These are phyloP conservation scores for Lasioglossum oenotherae DNA, from an alignment of 2,888 invertebrate species.

Conservation along the genomic window DNA sequence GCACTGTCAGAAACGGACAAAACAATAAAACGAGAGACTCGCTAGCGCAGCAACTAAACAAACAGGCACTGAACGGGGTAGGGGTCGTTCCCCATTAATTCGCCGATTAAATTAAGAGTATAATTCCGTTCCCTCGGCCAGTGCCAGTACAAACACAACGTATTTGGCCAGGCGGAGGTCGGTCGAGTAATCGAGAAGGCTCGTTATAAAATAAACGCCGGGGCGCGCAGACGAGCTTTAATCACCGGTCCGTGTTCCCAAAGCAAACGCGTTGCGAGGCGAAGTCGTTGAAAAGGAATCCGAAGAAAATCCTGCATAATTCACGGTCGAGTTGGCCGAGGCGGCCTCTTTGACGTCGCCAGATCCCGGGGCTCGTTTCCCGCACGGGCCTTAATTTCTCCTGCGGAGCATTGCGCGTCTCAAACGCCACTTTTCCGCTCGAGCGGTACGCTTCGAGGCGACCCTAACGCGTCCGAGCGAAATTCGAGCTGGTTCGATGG, in stretches of 20 bases:
- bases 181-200: neutral
- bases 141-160: neutral
- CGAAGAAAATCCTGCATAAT: conserved; percentile 68
- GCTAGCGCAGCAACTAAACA: neutral
- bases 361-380: conserved; percentile 30
- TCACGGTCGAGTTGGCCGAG: conserved; percentile 51
- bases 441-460: conserved; percentile 59
- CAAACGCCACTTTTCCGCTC: conserved; percentile 73
- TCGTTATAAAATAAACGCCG: conserved; percentile 13
- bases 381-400: conserved; percentile 66
- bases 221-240: conserved; percentile 30
- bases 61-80: neutral
- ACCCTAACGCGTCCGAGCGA: conserved; percentile 35
- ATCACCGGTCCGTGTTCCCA: conserved; percentile 47
- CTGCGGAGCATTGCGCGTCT: conserved; percentile 64
- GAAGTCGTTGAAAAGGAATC: conserved; percentile 49
- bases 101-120: conserved; percentile 5
- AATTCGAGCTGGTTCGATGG: conserved; percentile 22
- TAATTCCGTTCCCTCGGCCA: neutral
- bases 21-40: neutral
- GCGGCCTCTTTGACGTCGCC: conserved; percentile 57
- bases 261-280: conserved; percentile 31
- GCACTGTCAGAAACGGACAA: neutral
- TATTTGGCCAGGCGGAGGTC: neutral
- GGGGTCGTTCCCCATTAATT: neutral